Percentiles rank a stretch among this genome's conserved stretches.
Evolutionary conservation across 2,113 vertebrate species (phyloP).

Genomic region (Condylura cristata): DNA sequence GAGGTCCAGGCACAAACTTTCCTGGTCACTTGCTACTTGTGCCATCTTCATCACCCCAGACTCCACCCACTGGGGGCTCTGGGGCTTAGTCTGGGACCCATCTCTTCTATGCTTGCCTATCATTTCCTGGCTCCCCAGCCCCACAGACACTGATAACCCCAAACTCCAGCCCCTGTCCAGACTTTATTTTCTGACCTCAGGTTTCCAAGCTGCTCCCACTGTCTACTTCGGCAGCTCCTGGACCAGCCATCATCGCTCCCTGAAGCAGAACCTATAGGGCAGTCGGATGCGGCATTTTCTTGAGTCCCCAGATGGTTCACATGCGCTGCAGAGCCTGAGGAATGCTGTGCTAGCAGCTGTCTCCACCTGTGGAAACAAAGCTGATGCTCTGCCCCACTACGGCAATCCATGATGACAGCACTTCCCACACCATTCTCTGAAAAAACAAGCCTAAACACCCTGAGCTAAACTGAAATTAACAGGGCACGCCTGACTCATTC

Average conservation of each 20-base stretch:
- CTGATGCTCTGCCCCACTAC: too few relatives aligned
- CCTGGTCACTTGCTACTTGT: background rate
- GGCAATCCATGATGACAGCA: background rate
- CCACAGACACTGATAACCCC: background rate
- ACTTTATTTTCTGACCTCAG: background rate
- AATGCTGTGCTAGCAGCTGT: too few relatives aligned
- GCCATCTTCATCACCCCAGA: background rate
- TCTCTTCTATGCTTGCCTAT: background rate
- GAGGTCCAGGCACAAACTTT: background rate
- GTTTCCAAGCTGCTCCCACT: background rate
- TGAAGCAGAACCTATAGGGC: fast-evolving
- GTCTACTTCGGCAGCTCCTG: background rate
- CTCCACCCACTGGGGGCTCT: background rate
- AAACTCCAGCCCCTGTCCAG: too few relatives aligned
- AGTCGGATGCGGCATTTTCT: fast-evolving
- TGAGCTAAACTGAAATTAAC: background rate
- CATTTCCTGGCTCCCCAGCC: background rate
- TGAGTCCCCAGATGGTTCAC: background rate
- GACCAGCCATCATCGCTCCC: too few relatives aligned
- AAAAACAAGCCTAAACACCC: background rate
- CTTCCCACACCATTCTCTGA: background rate
- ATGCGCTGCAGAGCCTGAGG: background rate
- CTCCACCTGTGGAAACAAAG: background rate
- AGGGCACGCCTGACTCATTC: background rate
- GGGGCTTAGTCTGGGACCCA: background rate